phyloP scores from a whole-genome alignment of 2,888 invertebrate genomes.

The Agonopterix alstromeriana region DNA sequence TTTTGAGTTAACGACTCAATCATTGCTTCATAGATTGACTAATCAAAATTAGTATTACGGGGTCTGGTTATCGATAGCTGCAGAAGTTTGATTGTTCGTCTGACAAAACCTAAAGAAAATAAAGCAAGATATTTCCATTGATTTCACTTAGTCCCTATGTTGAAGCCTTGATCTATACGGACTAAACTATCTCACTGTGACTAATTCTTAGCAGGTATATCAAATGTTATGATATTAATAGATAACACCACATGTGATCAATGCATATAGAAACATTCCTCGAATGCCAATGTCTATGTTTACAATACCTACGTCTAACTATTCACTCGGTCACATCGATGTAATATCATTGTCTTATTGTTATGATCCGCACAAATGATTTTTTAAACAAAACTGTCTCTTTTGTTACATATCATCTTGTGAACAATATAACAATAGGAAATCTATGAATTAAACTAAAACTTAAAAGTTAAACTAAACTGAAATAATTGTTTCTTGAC shows the following conservation, averaged over 20 bases:
- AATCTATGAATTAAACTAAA: neutral
- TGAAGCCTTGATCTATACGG: neutral
- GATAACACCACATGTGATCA: constrained; percentile 2
- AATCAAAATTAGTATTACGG: no score
- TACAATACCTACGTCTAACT: neutral
- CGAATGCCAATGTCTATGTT: constrained; percentile 1
- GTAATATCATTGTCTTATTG: constrained; percentile 44
- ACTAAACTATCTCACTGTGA: neutral
- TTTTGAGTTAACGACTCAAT: no score
- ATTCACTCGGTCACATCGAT: constrained; percentile 19
- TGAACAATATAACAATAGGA: constrained; percentile 1
- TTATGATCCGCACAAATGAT: constrained; percentile 23
- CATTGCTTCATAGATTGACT: no score
- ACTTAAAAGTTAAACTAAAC: no score
- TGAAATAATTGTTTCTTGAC: no score
- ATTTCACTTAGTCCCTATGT: neutral
- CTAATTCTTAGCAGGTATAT: no score
- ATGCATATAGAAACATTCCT: neutral
- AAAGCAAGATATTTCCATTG: neutral
- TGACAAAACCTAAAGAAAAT: neutral
- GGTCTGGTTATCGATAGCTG: no score
- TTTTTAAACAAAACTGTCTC: constrained; percentile 24
- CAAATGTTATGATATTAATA: constrained; percentile 1
- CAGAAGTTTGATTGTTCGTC: no score
- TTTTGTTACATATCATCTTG: constrained; percentile 5